Conservation (phyloP, 2,888 invertebrate genomes). For the Phortica okadai region DNA sequence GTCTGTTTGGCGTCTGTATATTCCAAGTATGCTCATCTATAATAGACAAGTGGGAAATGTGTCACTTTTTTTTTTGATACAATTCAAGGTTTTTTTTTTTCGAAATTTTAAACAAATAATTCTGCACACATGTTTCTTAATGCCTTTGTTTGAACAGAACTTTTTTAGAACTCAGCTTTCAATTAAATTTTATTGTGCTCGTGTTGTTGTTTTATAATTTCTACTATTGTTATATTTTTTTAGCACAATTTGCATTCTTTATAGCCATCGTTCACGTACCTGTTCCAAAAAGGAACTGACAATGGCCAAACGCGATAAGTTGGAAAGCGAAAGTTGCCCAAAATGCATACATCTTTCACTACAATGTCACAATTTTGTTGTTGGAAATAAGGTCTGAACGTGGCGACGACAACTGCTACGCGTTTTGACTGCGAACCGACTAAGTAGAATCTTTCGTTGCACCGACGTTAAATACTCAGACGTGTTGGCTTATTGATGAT, state of each 20-base stretch:
- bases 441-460: constrained; percentile 45
- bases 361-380: no score
- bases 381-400: constrained; percentile 28
- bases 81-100: constrained; percentile 35
- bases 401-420: constrained; percentile 27
- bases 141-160: constrained; percentile 44
- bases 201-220: no score
- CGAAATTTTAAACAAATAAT: no score
- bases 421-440: constrained; percentile 45
- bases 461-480: neutral
- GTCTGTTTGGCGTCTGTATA: constrained; percentile 46
- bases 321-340: constrained; percentile 54
- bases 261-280: constrained; percentile 56
- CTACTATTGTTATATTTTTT: no score
- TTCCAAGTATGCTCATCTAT: constrained; percentile 55
- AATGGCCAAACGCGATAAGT: constrained; percentile 49
- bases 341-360: constrained; percentile 52
- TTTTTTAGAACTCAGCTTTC: no score
- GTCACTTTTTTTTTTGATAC: constrained; percentile 3
- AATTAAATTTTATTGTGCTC: no score
- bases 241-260: no score
- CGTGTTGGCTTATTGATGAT: no score
- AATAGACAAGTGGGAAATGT: neutral
- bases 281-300: constrained; percentile 61
- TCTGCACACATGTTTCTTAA: constrained; percentile 46